Conservation (phyloP, 2,113 vertebrate species). For the Sciurus niger region DNA sequence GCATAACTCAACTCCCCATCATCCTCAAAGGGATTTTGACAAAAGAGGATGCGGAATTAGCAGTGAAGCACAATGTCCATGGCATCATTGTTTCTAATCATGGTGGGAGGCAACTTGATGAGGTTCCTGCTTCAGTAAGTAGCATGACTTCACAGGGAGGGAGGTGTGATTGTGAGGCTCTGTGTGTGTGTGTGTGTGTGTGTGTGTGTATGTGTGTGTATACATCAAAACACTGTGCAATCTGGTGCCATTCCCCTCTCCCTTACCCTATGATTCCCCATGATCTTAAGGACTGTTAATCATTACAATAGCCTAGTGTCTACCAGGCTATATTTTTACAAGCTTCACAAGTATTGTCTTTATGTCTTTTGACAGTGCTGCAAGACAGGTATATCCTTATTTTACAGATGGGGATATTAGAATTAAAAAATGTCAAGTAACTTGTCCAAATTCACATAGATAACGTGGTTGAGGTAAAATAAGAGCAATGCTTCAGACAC, state of each 20-base stretch:
- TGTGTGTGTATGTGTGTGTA: accelerated
- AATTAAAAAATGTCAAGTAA: background rate
- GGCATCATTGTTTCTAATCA: slow-evolving; percentile 98
- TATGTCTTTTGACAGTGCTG: background rate
- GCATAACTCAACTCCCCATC: slow-evolving; percentile 94
- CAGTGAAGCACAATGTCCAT: slow-evolving; percentile 93
- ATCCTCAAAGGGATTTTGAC: slow-evolving; percentile 98
- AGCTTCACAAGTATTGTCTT: background rate
- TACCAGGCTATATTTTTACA: background rate
- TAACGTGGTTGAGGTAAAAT: background rate
- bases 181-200: too few relatives aligned
- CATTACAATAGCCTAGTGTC: background rate
- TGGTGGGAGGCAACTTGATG: slow-evolving; percentile 96
- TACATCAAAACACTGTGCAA: background rate
- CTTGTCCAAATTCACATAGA: background rate
- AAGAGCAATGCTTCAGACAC: too few relatives aligned
- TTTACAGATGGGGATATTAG: background rate
- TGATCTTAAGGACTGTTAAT: background rate
- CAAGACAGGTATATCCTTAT: background rate
- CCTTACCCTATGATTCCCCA: background rate
- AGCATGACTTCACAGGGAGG: background rate
- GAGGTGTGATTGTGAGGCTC: too few relatives aligned
- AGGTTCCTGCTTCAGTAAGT: slow-evolving; percentile 94
- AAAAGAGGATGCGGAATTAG: slow-evolving; percentile 97
- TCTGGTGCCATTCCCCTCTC: background rate